Percentiles rank a stretch among this genome's conserved stretches.
Evolutionary conservation across 2,113 vertebrate genomes (phyloP).

Genomic region (Laticauda laticaudata): DNA sequence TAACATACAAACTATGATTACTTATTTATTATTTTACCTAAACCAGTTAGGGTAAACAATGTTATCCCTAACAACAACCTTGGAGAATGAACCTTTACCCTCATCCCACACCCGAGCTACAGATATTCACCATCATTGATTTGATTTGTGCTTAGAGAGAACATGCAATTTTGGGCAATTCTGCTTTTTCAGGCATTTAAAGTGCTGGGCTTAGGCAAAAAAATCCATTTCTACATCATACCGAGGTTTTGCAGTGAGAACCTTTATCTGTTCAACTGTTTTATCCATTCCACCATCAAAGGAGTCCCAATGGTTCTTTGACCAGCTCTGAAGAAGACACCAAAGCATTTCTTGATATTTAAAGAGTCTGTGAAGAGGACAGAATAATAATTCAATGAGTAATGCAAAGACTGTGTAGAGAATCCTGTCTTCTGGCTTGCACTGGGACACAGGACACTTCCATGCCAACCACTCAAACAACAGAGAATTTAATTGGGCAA

Average conservation of each 20-base stretch:
- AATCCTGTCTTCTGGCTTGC: not conserved
- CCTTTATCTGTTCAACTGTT: not conserved
- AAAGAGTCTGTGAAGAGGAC: not conserved
- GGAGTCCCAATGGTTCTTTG: not conserved
- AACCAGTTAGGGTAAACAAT: too few relatives aligned
- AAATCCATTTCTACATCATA: not conserved
- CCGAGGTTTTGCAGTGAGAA: not conserved
- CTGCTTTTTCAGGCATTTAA: not conserved
- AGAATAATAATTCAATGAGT: not conserved
- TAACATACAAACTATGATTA: too few relatives aligned
- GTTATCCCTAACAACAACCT: too few relatives aligned
- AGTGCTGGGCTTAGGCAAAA: not conserved
- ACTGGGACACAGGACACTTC: not conserved
- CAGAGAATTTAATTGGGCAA: not conserved
- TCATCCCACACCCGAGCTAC: too few relatives aligned
- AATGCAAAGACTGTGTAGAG: not conserved
- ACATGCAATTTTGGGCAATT: not conserved
- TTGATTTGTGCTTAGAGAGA: not conserved
- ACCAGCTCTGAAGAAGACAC: not conserved
- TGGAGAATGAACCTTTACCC: too few relatives aligned
- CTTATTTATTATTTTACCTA: too few relatives aligned
- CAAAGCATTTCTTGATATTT: not conserved
- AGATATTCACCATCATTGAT: too few relatives aligned
- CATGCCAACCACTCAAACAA: not conserved
- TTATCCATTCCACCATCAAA: not conserved